phyloP scores from a whole-genome alignment of 2,797 vertebrate genomes.

The Crenuchus spilurus region DNA sequence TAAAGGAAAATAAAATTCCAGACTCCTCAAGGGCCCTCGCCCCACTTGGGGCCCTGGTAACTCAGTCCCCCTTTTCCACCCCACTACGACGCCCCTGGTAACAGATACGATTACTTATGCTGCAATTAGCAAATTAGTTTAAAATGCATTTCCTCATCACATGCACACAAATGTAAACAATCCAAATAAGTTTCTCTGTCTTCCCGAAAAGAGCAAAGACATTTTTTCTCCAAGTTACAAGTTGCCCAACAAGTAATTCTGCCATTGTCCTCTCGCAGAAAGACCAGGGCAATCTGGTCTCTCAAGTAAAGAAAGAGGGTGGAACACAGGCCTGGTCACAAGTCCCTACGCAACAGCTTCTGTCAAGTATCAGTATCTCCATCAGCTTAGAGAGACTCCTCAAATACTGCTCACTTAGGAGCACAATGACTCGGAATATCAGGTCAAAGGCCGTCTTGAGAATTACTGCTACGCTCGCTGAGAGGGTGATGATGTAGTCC shows the following conservation, averaged over 20 bases:
- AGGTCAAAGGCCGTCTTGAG: slow-evolving; percentile 40
- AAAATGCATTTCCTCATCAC: no score
- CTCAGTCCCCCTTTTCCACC: no score
- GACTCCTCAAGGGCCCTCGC: no score
- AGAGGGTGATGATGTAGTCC: slow-evolving; percentile 40
- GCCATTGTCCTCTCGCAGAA: background rate
- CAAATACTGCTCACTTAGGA: slow-evolving; percentile 32
- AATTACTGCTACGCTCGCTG: slow-evolving; percentile 17
- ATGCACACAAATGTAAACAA: no score
- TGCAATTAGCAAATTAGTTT: no score
- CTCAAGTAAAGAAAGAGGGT: background rate
- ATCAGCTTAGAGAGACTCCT: slow-evolving; percentile 37
- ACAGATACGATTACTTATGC: no score
- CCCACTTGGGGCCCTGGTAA: no score
- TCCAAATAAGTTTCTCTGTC: background rate
- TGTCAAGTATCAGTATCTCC: slow-evolving; percentile 30
- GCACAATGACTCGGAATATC: slow-evolving; percentile 8
- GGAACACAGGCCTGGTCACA: background rate
- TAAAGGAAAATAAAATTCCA: no score
- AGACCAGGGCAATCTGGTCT: background rate
- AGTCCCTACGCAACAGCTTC: background rate
- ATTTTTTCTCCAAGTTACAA: background rate
- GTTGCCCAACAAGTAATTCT: background rate
- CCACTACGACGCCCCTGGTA: no score
- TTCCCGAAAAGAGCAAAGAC: background rate